These are phyloP conservation scores for Apis mellifera DNA, from an alignment of 1,140 invertebrate species.

Conservation along the genomic window Amel_HAv3.1 CM009941.2:303001-303500, in stretches of 20 bases:
- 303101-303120: constrained; percentile 17
- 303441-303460: too few species aligned
- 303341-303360: constrained; percentile 22
- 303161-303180: constrained; percentile 19
- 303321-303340: not conserved
- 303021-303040: not conserved
- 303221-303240: too few species aligned
- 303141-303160: constrained; percentile 57
- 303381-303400: too few species aligned
- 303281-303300: constrained; percentile 24
- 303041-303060: constrained; percentile 14
- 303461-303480: too few species aligned
- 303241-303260: constrained; percentile 41
- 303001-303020: constrained; percentile 61
- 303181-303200: not conserved
- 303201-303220: not conserved
- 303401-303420: too few species aligned
- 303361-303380: constrained; percentile 1
- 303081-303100: constrained; percentile 59
- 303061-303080: not conserved
- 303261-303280: constrained; percentile 61
- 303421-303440: too few species aligned
- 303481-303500: too few species aligned
- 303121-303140: constrained; percentile 51
- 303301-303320: constrained; percentile 23